phyloP scores from a whole-genome alignment of 2,797 vertebrate genomes.

The Cossypha niveicapilla region DNA sequence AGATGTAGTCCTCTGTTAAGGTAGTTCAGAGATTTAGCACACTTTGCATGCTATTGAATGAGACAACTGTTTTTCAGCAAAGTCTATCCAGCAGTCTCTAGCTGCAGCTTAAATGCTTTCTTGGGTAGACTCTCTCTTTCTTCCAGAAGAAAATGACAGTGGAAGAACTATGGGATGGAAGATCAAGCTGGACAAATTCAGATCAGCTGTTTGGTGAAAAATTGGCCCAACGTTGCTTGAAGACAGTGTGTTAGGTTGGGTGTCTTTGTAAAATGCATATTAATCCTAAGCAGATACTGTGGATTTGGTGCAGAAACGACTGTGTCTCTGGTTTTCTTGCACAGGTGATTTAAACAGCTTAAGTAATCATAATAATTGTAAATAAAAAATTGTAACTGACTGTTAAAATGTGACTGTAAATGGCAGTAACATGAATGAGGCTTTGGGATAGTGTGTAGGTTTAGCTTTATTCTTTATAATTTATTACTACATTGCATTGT shows the following conservation, averaged over 20 bases:
- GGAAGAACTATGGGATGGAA: background rate
- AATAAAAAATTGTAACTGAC: background rate
- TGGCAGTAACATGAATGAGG: background rate
- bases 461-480: background rate
- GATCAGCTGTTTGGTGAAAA: background rate
- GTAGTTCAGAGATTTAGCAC: background rate
- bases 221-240: background rate
- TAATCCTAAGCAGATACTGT: background rate
- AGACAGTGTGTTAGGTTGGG: background rate
- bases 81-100: background rate
- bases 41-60: background rate
- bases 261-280: background rate
- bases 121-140: background rate
- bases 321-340: background rate
- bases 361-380: background rate
- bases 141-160: background rate
- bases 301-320: background rate
- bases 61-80: background rate
- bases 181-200: background rate
- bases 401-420: background rate
- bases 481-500: rapidly evolving
- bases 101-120: background rate
- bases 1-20: background rate
- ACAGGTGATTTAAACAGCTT: background rate
- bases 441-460: background rate